Conservation (phyloP, 1,140 invertebrate genomes). For the Ceratina japonica region DNA sequence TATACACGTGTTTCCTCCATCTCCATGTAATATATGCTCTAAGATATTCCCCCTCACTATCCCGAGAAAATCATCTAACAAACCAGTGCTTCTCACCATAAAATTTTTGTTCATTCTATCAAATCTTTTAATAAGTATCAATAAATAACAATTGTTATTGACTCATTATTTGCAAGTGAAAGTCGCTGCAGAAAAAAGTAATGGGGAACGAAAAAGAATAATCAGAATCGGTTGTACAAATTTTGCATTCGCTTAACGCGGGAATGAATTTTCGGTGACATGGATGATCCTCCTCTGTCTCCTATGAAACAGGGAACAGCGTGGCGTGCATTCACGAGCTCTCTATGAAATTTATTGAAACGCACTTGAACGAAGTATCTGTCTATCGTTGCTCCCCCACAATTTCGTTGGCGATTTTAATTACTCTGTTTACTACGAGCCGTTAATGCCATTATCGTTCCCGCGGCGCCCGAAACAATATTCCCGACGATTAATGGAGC, state of each 20-base stretch:
- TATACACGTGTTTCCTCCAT: too few relatives aligned
- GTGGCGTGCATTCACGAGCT: too few relatives aligned
- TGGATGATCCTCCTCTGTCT: neutral
- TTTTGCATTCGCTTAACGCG: conserved; percentile 19
- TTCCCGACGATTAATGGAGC: conserved; percentile 14
- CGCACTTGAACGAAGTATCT: neutral
- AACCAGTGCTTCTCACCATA: too few relatives aligned
- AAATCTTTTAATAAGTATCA: too few relatives aligned
- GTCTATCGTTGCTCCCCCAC: neutral
- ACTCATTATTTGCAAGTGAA: conserved; percentile 16
- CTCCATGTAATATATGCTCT: too few relatives aligned
- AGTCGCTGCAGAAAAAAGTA: conserved; percentile 17
- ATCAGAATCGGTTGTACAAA: neutral
- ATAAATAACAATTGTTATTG: too few relatives aligned
- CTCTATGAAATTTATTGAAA: conserved; percentile 30
- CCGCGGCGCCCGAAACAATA: neutral
- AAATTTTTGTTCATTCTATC: too few relatives aligned
- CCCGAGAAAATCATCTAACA: too few relatives aligned
- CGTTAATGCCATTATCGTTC: conserved; percentile 24
- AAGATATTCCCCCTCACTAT: too few relatives aligned
- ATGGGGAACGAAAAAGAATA: conserved; percentile 13
- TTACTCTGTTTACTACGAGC: conserved; percentile 15
- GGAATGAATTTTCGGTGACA: conserved; percentile 17
- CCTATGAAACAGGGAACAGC: too few relatives aligned
- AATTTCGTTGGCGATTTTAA: conserved; percentile 41